These are phyloP conservation scores for Periphyllus acericola DNA, from an alignment of 2,888 invertebrate genomes.

Conservation along the genomic window DNA sequence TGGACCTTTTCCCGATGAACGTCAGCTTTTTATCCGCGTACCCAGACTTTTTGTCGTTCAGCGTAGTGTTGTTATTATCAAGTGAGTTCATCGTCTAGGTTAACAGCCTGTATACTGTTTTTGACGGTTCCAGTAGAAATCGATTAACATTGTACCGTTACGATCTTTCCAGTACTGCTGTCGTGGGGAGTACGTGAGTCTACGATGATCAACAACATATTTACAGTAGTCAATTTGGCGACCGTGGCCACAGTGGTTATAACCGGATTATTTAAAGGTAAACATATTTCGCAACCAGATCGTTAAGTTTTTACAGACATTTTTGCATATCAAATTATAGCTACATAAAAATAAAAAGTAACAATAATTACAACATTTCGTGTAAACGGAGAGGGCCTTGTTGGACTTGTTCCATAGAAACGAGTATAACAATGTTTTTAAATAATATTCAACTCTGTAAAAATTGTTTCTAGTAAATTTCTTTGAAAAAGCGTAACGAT, in stretches of 20 bases:
- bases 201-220: constrained; percentile 88
- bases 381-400: no score
- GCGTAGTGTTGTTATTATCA: constrained; percentile 73
- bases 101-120: background rate
- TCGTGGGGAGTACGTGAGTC: constrained; percentile 83
- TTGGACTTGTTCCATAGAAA: no score
- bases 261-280: constrained; percentile 79
- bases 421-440: no score
- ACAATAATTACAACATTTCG: background rate
- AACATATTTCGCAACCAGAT: background rate
- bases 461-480: no score
- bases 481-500: no score
- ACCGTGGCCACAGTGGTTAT: constrained; percentile 85
- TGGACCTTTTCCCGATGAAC: constrained; percentile 72
- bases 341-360: no score
- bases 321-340: no score
- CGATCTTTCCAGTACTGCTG: constrained; percentile 69
- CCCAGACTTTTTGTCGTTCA: constrained; percentile 78
- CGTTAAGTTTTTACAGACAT: no score
- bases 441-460: no score
- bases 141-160: no score
- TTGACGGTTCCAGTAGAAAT: background rate
- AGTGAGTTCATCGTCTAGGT: constrained; percentile 59
- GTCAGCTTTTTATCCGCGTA: constrained; percentile 74
- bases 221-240: constrained; percentile 85